Conservation (phyloP, 2,113 vertebrate species). For the Balaeniceps rex region DNA sequence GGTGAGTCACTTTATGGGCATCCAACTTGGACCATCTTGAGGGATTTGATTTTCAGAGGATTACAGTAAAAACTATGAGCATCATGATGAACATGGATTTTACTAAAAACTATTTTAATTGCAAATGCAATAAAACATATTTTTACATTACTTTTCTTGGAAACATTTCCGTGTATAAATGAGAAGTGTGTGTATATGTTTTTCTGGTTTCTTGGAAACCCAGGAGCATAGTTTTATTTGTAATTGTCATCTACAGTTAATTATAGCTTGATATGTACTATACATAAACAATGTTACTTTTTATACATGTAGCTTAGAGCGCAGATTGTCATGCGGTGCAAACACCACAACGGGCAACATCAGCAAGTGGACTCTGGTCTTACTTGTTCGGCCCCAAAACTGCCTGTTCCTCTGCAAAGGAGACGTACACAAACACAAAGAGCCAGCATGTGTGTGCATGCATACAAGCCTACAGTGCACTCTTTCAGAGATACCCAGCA, state of each 20-base stretch:
- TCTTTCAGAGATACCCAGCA: background rate
- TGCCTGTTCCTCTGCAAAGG: background rate
- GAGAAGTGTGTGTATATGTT: constrained; percentile 58
- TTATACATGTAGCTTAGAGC: background rate
- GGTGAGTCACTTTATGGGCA: constrained; percentile 26
- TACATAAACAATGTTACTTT: constrained; percentile 59
- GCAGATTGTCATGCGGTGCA: background rate
- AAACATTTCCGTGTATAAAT: constrained; percentile 68
- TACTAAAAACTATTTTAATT: constrained; percentile 76
- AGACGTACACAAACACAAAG: background rate
- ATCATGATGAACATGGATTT: constrained; percentile 61
- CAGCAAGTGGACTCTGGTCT: background rate
- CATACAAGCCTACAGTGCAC: background rate
- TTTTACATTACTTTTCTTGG: constrained; percentile 76
- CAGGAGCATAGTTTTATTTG: constrained; percentile 65
- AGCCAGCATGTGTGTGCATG: background rate
- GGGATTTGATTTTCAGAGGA: constrained; percentile 34
- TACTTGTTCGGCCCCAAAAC: background rate
- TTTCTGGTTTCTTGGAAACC: constrained; percentile 80
- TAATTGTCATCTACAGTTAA: constrained; percentile 76
- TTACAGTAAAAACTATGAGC: constrained; percentile 47
- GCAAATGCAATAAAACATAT: constrained; percentile 71
- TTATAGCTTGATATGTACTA: constrained; percentile 66
- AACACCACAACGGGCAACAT: background rate
- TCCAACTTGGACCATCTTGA: constrained; percentile 50